Conservation (phyloP, 2,888 invertebrate genomes). For the Sarcophaga carnaria region DNA sequence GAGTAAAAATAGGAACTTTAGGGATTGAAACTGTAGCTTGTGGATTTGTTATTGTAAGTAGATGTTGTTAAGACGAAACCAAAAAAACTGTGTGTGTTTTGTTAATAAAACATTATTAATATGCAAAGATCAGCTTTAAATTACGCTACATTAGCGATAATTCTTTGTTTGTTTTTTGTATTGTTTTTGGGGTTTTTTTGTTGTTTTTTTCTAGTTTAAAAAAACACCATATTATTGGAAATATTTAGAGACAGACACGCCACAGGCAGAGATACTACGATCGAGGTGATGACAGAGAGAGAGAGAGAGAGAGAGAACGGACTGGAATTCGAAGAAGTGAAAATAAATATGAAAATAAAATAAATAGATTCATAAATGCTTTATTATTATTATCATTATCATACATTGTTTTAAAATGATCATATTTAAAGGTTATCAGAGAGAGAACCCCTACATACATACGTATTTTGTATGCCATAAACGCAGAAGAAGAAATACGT, state of each 20-base stretch:
- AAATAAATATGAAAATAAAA: conserved; percentile 17
- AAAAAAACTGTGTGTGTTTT: background rate
- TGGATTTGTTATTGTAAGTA: background rate
- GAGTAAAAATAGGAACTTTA: too few species aligned
- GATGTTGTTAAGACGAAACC: conserved; percentile 38
- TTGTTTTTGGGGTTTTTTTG: background rate
- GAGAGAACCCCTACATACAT: background rate
- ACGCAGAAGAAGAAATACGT: too few species aligned
- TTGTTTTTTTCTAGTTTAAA: background rate
- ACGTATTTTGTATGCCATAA: too few species aligned
- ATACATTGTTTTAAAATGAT: conserved; percentile 39
- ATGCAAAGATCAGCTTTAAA: conserved; percentile 63
- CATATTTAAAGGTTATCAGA: conserved; percentile 63
- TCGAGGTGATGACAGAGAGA: background rate
- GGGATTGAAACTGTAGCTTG: background rate
- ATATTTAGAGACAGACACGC: background rate
- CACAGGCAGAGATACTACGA: background rate
- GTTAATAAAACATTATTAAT: conserved; percentile 39
- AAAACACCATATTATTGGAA: conserved; percentile 29
- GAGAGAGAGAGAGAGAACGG: background rate
- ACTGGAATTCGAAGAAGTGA: conserved; percentile 16
- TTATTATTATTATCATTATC: conserved; percentile 46
- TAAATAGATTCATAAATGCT: background rate
- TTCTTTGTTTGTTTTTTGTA: conserved; percentile 8
- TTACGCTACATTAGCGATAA: conserved; percentile 53